Evolutionary conservation across 2,797 vertebrate species (phyloP), one percentile per base, ranked within the genome.

Genomic region (Myripristis murdjan): DNA sequence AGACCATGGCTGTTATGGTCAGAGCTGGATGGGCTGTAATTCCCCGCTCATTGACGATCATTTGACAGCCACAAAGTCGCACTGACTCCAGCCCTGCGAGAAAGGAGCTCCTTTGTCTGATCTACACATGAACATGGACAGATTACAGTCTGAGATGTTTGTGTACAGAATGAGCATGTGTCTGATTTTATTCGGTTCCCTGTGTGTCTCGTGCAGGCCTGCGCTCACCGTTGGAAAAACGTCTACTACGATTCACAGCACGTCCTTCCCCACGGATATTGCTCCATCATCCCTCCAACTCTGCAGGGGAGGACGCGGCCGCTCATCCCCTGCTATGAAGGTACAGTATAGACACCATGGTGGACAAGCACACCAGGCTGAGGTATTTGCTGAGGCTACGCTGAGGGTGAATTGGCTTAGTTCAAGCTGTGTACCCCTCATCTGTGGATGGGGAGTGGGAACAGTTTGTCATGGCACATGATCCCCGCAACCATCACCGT

Each of bases 211-310:
- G 44, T 65, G 7, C 75, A 99, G 98, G 98, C 98, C 4, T 99
- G 98, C n/a, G 98, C 98, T 0, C 98, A 99, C 81, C 97, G 98
- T 68, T 99, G 98, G 98, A 99, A 99, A 86, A 99, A 99, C 55
- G 95, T 98, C 72, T 99, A 95, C 90, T 99, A 99, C 0, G 93
- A 97, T 81, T 90, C 95, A 0, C 97, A 99, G 73, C 93, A 97
- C 54, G 97, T 99, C 79, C 93, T 99, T 53, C 98, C 98, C 0
- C 97, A 99, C 0, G 98, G 98, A 35, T 98, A 97, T 92, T 99
- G 98, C 87, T 96, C 96, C 76, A 89, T 99, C 88, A 97, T 99
- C 72, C 94, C 97, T 1, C 81, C 97, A 14, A 95, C 95, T 37
- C 95, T 99, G 5, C 97, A 98, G 87, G 93, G 95, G 75, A 91